Evolutionary conservation across 2,888 invertebrate species (phyloP).

Genomic region (Pemphredon lugubris): DNA sequence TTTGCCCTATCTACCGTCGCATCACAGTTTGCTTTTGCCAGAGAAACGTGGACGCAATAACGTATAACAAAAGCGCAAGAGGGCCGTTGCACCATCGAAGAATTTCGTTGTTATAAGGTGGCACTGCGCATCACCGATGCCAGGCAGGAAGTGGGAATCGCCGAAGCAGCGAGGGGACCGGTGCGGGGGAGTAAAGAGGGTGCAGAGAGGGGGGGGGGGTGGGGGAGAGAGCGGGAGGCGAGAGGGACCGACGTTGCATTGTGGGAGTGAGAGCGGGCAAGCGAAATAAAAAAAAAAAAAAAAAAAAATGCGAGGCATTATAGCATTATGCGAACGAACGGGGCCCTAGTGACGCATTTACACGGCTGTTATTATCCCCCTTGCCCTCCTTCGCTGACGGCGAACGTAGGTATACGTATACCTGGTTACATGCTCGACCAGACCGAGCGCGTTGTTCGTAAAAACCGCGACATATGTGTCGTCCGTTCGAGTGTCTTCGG

Average conservation of each 20-base stretch:
- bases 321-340: constrained; percentile 69
- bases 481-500: constrained; percentile 18
- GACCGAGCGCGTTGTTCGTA: constrained; percentile 25
- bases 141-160: constrained; percentile 78
- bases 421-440: constrained; percentile 48
- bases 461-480: constrained; percentile 54
- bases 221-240: constrained; percentile 23
- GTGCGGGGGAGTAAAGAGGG: constrained; percentile 31
- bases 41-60: constrained; percentile 29
- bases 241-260: constrained; percentile 60
- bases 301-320: constrained; percentile 67
- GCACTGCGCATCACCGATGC: constrained; percentile 80
- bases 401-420: constrained; percentile 55
- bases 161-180: constrained; percentile 65
- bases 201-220: constrained; percentile 30
- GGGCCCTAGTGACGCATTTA: constrained; percentile 71
- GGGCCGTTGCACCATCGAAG: constrained; percentile 70
- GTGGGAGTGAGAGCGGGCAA: constrained; percentile 66
- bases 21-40: too few relatives aligned
- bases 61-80: constrained; percentile 58
- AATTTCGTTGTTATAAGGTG: constrained; percentile 78
- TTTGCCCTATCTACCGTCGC: too few relatives aligned
- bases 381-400: constrained; percentile 38
- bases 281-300: constrained; percentile 66
- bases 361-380: constrained; percentile 68